These are phyloP conservation scores for Lateolabrax maculatus DNA, from an alignment of 2,797 vertebrate genomes.

Conservation along the genomic window DNA sequence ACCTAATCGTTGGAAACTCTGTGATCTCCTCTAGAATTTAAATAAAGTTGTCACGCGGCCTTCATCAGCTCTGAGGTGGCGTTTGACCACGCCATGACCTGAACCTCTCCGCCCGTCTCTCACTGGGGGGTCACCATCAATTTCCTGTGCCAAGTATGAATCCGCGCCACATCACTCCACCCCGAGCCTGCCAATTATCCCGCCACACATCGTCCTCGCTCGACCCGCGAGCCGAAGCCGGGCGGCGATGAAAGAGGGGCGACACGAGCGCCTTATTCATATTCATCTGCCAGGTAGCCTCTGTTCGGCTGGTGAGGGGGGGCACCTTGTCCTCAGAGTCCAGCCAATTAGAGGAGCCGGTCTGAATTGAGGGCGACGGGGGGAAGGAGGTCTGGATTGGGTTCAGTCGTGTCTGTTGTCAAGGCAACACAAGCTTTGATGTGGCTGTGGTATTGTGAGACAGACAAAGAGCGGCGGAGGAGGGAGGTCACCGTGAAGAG, in stretches of 20 bases:
- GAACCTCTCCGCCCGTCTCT: slow-evolving; percentile 5
- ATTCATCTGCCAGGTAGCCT: slow-evolving; percentile 45
- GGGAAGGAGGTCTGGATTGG: slow-evolving; percentile 21
- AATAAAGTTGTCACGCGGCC: not conserved
- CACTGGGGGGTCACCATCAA: slow-evolving; percentile 22
- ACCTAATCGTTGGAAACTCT: not conserved
- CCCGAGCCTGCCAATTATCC: slow-evolving; percentile 45
- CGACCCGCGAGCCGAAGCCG: slow-evolving; percentile 7
- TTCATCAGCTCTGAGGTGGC: slow-evolving; percentile 23
- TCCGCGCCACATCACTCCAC: slow-evolving; percentile 9
- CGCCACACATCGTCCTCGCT: not conserved
- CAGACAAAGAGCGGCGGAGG: slow-evolving; percentile 26
- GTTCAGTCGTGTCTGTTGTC: slow-evolving; percentile 48
- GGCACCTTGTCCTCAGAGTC: slow-evolving; percentile 28
- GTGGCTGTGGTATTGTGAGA: slow-evolving; percentile 25
- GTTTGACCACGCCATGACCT: slow-evolving; percentile 26
- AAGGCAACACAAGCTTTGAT: slow-evolving; percentile 59
- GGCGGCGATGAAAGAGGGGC: slow-evolving; percentile 42
- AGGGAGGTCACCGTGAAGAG: slow-evolving; percentile 15
- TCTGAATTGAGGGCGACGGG: slow-evolving; percentile 10
- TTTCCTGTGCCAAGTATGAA: slow-evolving; percentile 55
- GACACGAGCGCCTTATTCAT: slow-evolving; percentile 29
- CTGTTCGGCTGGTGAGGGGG: not conserved
- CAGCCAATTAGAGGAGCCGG: slow-evolving; percentile 59
- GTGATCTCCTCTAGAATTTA: not conserved